A percentile compares a stretch with the other conserved stretches of the same genome.
These are phyloP conservation scores for Mustelus asterias DNA, from an alignment of 2,113 vertebrate species.

Conservation along the genomic window DNA sequence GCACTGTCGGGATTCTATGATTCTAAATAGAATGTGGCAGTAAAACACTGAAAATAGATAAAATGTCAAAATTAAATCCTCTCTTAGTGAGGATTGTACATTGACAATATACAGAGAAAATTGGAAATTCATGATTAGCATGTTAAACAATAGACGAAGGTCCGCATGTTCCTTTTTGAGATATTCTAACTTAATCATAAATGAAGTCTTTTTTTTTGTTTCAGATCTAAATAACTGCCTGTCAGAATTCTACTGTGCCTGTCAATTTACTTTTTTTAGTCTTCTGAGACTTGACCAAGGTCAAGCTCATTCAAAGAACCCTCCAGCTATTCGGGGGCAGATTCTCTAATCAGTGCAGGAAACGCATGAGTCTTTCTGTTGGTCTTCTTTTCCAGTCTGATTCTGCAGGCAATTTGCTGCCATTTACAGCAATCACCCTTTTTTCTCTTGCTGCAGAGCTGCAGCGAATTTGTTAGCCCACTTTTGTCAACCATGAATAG, in stretches of 20 bases:
- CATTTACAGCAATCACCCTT: neutral
- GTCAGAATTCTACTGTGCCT: neutral
- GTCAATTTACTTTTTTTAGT: neutral
- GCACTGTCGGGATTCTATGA: too few relatives aligned
- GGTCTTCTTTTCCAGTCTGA: neutral
- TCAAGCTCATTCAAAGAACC: conserved; percentile 10
- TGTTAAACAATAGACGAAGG: neutral
- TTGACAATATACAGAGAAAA: neutral
- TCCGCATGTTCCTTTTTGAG: neutral
- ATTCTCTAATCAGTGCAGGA: neutral
- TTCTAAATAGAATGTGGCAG: neutral
- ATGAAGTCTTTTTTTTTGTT: neutral
- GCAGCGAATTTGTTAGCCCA: neutral
- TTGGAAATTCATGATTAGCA: neutral
- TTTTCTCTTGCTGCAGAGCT: neutral
- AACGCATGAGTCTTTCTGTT: neutral
- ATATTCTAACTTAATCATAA: neutral
- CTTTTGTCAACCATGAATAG: neutral
- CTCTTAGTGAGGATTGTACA: neutral
- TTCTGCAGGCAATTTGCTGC: neutral
- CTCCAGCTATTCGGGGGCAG: neutral
- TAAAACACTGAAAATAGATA: neutral
- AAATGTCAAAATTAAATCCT: neutral
- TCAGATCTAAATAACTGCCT: neutral
- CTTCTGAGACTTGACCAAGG: conserved; percentile 15